Evolutionary conservation across 2,888 invertebrate genomes (phyloP).

Genomic region (Diarsia dahlii): DNA sequence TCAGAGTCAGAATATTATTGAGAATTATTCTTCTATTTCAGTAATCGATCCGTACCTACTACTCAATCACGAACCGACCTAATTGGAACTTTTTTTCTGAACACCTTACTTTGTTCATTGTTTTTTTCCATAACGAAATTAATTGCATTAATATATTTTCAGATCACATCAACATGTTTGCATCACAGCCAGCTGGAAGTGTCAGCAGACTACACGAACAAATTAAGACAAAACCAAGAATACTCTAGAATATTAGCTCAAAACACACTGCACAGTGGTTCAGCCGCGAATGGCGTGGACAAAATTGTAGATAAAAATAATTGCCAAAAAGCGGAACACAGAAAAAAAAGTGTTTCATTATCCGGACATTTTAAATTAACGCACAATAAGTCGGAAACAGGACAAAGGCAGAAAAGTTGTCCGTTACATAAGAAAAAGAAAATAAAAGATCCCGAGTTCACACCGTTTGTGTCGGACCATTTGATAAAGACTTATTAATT

Average conservation of each 20-base stretch:
- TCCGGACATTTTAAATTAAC: slow-evolving; percentile 83
- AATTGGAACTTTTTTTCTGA: too few species aligned
- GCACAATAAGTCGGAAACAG: slow-evolving; percentile 86
- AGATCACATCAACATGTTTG: slow-evolving; percentile 86
- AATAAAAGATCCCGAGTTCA: slow-evolving; percentile 80
- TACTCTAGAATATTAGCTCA: slow-evolving; percentile 60
- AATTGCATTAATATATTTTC: slow-evolving; percentile 61
- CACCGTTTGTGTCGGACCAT: slow-evolving; percentile 84
- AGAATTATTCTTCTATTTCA: too few species aligned
- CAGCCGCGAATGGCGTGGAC: slow-evolving; percentile 51
- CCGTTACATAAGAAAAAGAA: slow-evolving; percentile 84
- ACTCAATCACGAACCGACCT: too few species aligned
- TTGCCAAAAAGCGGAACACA: slow-evolving; percentile 79
- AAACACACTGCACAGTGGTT: slow-evolving; percentile 56
- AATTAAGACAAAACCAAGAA: slow-evolving; percentile 65
- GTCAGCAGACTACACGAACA: slow-evolving; percentile 71
- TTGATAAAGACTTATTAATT: slow-evolving; percentile 87
- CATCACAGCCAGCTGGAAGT: slow-evolving; percentile 87
- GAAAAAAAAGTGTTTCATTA: slow-evolving; percentile 82
- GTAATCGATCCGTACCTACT: too few species aligned
- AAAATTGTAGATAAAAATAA: slow-evolving; percentile 68
- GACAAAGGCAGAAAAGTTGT: slow-evolving; percentile 84
- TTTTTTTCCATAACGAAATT: not conserved
- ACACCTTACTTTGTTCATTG: too few species aligned
- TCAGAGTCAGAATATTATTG: too few species aligned